Evolutionary conservation across 2,113 vertebrate genomes (phyloP).

Genomic region (Anhinga anhinga): DNA sequence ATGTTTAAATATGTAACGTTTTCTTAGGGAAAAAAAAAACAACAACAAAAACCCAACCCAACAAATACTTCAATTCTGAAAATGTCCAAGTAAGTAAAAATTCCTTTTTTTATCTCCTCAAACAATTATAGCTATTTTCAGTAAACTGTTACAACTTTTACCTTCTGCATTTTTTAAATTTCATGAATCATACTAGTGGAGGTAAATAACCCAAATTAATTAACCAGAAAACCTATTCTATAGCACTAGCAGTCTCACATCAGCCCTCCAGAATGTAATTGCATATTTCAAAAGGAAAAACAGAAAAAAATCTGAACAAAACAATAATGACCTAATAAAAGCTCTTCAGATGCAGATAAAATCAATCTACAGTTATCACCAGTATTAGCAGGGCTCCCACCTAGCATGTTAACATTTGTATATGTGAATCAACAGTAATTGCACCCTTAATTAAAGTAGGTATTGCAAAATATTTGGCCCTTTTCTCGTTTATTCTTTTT

Average conservation of each 20-base stretch:
- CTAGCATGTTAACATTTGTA: neutral
- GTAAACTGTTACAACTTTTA: neutral
- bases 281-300: neutral
- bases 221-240: neutral
- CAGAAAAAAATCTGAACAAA: neutral
- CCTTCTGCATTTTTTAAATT: neutral
- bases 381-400: neutral
- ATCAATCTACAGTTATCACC: neutral
- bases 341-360: neutral
- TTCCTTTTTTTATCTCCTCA: neutral
- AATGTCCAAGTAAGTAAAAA: neutral
- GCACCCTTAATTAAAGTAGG: slow-evolving; percentile 32
- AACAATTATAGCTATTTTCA: neutral
- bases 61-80: neutral
- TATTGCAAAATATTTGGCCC: neutral
- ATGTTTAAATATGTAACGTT: neutral
- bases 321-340: neutral
- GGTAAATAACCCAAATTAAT: neutral
- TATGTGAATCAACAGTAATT: neutral
- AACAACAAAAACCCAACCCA: neutral
- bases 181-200: neutral
- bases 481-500: neutral
- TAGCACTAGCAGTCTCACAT: neutral
- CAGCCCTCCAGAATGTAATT: neutral
- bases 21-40: neutral